Evolutionary conservation across 2,888 invertebrate species (phyloP).

Genomic region (Scaptodrosophila latifasciaeformis): DNA sequence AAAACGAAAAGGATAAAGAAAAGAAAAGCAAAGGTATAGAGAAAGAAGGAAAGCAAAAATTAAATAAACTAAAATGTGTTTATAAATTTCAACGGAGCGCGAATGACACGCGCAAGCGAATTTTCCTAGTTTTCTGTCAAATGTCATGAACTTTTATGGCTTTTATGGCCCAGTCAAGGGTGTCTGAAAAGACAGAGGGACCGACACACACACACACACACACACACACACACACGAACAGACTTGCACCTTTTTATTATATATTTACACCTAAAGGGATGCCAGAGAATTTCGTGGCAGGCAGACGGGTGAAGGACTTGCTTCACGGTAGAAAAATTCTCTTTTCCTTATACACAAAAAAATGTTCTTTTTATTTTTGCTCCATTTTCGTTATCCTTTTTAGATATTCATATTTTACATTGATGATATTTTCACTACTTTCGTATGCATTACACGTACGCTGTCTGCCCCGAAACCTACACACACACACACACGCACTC

Average conservation of each 20-base stretch:
- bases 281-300: constrained; percentile 6
- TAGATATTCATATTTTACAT: constrained; percentile 67
- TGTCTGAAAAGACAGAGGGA: too few relatives aligned
- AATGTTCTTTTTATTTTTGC: constrained; percentile 23
- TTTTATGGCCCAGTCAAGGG: constrained; percentile 16
- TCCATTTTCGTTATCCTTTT: constrained; percentile 62
- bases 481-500: constrained; percentile 19
- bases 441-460: constrained; percentile 64
- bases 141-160: constrained; percentile 26
- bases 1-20: too few relatives aligned
- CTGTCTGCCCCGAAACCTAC: constrained; percentile 36
- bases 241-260: constrained; percentile 59
- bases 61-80: constrained; percentile 35
- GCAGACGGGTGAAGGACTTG: background rate
- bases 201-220: too few relatives aligned
- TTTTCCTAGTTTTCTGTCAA: constrained; percentile 24
- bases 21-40: too few relatives aligned
- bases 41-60: constrained; percentile 9
- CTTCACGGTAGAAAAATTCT: too few relatives aligned
- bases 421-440: constrained; percentile 68
- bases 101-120: constrained; percentile 10
- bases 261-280: too few relatives aligned
- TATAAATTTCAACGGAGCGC: background rate
- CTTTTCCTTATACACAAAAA: too few relatives aligned
- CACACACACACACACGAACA: constrained; percentile 15